A percentile compares a stretch with the other conserved stretches of the same genome.
These are phyloP conservation scores for Nasua narica DNA, from an alignment of 2,797 vertebrate species.

Conservation along the genomic window DNA sequence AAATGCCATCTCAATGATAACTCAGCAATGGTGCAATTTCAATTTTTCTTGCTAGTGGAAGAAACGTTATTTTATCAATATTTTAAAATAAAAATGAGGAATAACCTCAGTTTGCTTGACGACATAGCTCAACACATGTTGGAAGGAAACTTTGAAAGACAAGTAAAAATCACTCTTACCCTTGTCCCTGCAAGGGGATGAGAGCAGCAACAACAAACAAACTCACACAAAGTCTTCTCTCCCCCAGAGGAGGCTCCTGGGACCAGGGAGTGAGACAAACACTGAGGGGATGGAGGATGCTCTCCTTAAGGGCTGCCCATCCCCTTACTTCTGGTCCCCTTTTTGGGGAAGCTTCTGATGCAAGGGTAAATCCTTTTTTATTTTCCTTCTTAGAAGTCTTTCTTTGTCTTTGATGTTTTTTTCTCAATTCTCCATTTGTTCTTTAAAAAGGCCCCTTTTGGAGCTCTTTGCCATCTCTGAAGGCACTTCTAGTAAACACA, in stretches of 20 bases:
- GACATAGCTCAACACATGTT: not conserved
- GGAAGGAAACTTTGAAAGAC: not conserved
- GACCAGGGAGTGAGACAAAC: not conserved
- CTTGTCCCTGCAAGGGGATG: not conserved
- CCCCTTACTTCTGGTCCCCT: too few relatives aligned
- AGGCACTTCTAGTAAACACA: not conserved
- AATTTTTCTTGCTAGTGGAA: not conserved
- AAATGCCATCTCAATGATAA: not conserved
- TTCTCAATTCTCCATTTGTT: not conserved
- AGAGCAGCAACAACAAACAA: not conserved
- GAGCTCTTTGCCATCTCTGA: not conserved
- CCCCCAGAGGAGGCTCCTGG: not conserved
- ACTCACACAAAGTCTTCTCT: not conserved
- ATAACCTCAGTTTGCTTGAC: not conserved
- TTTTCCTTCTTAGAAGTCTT: slow-evolving; percentile 1
- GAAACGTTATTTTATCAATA: not conserved
- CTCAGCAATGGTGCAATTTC: not conserved
- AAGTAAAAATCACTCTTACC: not conserved
- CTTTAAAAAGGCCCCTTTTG: not conserved
- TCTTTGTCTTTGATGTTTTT: slow-evolving; percentile 2
- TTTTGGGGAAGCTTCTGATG: not conserved
- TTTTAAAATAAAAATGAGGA: not conserved
- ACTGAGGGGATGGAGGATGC: not conserved
- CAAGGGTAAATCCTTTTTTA: not conserved
- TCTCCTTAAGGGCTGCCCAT: not conserved